Conservation (phyloP, 2,113 vertebrate genomes). For the Thamnaconus septentrionalis region DNA sequence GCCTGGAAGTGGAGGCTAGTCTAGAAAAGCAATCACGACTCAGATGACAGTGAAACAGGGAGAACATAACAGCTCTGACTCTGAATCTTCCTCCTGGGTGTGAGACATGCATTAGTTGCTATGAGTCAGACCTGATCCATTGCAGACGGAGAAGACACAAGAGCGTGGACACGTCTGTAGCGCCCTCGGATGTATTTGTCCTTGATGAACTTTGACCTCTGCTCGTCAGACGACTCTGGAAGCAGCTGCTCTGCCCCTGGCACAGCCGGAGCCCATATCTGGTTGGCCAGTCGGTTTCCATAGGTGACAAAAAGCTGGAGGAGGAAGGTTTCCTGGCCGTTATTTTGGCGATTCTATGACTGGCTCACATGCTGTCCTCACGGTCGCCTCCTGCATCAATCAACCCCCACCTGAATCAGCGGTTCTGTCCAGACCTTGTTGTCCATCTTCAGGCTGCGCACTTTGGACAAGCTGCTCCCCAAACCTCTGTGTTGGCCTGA, state of each 20-base stretch:
- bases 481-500: conserved; percentile 72
- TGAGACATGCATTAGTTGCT: not conserved
- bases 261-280: conserved; percentile 73
- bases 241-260: conserved; percentile 66
- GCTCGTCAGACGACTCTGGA: conserved; percentile 48
- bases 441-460: conserved; percentile 78
- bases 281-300: conserved; percentile 73
- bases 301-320: conserved; percentile 72
- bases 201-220: conserved; percentile 69
- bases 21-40: no score
- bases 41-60: no score
- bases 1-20: no score
- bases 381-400: conserved; percentile 13
- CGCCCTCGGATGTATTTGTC: conserved; percentile 74
- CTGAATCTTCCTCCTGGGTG: not conserved
- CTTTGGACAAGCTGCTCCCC: conserved; percentile 70
- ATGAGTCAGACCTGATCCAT: conserved; percentile 70
- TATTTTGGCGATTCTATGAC: conserved; percentile 41
- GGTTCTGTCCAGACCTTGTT: conserved; percentile 77
- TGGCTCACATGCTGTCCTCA: conserved; percentile 15
- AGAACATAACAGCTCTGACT: no score
- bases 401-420: conserved; percentile 26
- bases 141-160: conserved; percentile 49
- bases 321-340: conserved; percentile 8
- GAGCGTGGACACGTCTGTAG: conserved; percentile 71